Evolutionary conservation across 2,113 vertebrate genomes (phyloP).

Genomic region (Rhagologus leucostigma): DNA sequence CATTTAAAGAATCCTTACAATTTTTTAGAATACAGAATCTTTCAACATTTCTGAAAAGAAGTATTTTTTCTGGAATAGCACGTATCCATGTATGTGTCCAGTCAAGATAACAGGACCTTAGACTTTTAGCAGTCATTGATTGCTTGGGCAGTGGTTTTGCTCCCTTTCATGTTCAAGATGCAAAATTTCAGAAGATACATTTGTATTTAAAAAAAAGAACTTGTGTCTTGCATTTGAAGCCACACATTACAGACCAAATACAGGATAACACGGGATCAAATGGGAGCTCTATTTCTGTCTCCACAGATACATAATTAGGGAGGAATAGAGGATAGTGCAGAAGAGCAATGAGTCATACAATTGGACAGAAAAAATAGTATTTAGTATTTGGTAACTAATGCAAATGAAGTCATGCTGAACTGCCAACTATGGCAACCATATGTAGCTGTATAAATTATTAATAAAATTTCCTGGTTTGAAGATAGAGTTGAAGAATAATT

Average conservation of each 20-base stretch:
- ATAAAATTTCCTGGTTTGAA: not conserved
- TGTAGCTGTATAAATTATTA: not conserved
- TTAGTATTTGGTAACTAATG: not conserved
- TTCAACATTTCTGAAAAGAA: not conserved
- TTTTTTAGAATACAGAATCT: not conserved
- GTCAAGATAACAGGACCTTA: not conserved
- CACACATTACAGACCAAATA: not conserved
- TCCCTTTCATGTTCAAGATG: not conserved
- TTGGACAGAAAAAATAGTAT: not conserved
- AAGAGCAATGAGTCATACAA: not conserved
- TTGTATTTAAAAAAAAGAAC: not conserved
- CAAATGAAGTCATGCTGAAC: not conserved
- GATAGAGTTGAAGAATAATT: not conserved
- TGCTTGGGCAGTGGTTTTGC: not conserved
- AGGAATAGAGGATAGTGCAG: not conserved
- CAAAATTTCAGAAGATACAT: not conserved
- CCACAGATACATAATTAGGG: constrained; percentile 1
- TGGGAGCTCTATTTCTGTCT: not conserved
- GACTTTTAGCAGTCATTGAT: not conserved
- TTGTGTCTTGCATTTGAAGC: not conserved
- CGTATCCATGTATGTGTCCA: not conserved
- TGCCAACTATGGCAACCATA: not conserved
- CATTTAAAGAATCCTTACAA: not conserved
- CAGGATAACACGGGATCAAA: not conserved
- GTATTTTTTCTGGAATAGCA: not conserved